Conservation (phyloP, 2,888 invertebrate genomes). For the Parasteatoda lunata region DNA sequence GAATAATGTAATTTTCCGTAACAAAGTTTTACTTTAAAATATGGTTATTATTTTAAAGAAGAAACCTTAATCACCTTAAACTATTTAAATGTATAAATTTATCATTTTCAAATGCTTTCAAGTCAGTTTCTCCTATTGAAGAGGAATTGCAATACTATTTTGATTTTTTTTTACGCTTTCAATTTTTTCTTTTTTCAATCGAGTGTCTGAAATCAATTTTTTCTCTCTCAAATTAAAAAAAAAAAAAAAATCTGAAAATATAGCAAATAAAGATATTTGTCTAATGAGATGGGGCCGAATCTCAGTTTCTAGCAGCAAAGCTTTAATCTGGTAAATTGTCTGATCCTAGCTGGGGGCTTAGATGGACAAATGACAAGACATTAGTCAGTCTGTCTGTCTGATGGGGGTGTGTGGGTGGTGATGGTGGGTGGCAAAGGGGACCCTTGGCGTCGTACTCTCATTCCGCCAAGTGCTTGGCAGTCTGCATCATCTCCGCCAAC, state of each 20-base stretch:
- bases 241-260: conserved; percentile 12
- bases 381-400: conserved; percentile 53
- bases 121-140: too few species aligned
- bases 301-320: conserved; percentile 20
- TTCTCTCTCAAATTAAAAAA: neutral
- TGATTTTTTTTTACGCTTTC: too few species aligned
- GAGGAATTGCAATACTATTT: too few species aligned
- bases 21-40: too few species aligned
- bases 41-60: too few species aligned
- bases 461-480: conserved; percentile 29
- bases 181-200: too few species aligned
- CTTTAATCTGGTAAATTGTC: conserved; percentile 68
- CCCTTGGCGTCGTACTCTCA: conserved; percentile 42
- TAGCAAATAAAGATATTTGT: conserved; percentile 52
- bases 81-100: too few species aligned
- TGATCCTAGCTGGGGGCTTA: neutral
- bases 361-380: conserved; percentile 59
- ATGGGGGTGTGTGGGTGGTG: conserved; percentile 10
- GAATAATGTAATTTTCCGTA: conserved; percentile 12
- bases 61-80: too few species aligned
- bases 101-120: too few species aligned
- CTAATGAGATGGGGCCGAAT: conserved; percentile 60
- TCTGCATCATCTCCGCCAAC: neutral
- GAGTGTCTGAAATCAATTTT: too few species aligned
- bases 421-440: conserved; percentile 1